Evolutionary conservation across 1,140 invertebrate genomes (phyloP), one percentile per base, ranked within the genome.

Genomic region (Goniozus legneri): DNA sequence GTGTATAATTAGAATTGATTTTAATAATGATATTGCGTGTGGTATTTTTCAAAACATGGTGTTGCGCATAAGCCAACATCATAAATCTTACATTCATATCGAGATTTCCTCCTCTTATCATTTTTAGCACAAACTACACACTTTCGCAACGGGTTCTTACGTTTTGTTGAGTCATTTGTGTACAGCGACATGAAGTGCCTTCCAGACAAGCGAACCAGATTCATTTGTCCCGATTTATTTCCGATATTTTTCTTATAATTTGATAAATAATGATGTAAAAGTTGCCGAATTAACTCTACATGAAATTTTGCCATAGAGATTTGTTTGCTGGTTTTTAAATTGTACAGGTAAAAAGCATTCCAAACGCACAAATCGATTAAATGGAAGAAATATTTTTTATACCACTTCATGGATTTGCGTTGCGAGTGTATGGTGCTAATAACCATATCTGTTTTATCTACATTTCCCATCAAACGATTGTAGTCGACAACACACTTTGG

Each of bases 351-450:
- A 44, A 46, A 30, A 19, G 35, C 34, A 43, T 55, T 31, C 47
- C 56, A 24, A 8, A 50, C 31, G 20, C 41, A 44, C 7, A 61
- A 30, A 31, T 60, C 56, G 13, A 65, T 8, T 12, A 64, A 35
- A 48, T 62, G 51, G 21, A 64, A 62, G 39, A 59, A 56, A 20
- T 52, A 45, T 39, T 69, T 73, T 51, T 66, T 67, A 54, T 71
- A 60, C 68, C 69, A 71, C 49, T 69, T 73, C n/a, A 58, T 34
- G 12, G 59, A 52, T 59, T 67, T 71, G 21, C 63, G 48, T 39
- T 65, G 51, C 33, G 54, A 57, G 33, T 52, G 34, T 24, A 69
- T 52, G 2, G 54, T 53, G 19, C 56, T 64, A 12, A 64, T 49
- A 33, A 67, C 47, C 65, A 66, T 64, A 47, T 71, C 65, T 1